These are phyloP conservation scores for Bathynomus jamesi DNA, from an alignment of 1,140 invertebrate genomes.

Conservation along the genomic window DNA sequence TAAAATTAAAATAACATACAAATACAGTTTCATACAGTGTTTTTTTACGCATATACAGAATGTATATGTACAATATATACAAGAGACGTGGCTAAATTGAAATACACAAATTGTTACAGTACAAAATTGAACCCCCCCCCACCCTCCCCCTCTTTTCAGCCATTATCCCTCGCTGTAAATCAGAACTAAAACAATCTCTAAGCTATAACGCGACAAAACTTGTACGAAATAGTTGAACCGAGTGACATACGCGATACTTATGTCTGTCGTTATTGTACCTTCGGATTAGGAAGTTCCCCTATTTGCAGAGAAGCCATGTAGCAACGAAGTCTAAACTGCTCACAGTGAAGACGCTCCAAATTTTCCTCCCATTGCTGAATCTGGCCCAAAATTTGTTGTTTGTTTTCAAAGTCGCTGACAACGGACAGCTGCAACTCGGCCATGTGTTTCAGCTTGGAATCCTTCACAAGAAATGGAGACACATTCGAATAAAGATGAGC, in stretches of 20 bases:
- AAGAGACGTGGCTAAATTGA: no score
- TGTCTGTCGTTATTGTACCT: constrained; percentile 55
- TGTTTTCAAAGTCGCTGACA: constrained; percentile 80
- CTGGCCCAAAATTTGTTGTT: constrained; percentile 83
- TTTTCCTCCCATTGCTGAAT: constrained; percentile 95
- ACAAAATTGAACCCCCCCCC: no score
- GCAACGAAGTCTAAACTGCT: constrained; percentile 90
- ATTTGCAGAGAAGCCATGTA: constrained; percentile 95
- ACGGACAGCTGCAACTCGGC: constrained; percentile 92
- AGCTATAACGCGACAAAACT: no score
- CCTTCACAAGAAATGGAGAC: constrained; percentile 54
- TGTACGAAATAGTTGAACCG: no score
- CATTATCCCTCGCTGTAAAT: no score
- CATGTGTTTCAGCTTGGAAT: constrained; percentile 95
- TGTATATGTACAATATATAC: no score
- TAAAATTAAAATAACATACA: no score
- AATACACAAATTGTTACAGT: no score
- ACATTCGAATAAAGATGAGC: not conserved
- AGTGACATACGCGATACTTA: not conserved
- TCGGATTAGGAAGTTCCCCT: constrained; percentile 92
- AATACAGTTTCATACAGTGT: no score
- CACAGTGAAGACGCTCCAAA: constrained; percentile 88
- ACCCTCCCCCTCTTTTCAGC: no score
- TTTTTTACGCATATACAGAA: no score
- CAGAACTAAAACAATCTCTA: no score